phyloP scores from a whole-genome alignment of 2,113 vertebrate genomes.

The Orcinus orca region DNA sequence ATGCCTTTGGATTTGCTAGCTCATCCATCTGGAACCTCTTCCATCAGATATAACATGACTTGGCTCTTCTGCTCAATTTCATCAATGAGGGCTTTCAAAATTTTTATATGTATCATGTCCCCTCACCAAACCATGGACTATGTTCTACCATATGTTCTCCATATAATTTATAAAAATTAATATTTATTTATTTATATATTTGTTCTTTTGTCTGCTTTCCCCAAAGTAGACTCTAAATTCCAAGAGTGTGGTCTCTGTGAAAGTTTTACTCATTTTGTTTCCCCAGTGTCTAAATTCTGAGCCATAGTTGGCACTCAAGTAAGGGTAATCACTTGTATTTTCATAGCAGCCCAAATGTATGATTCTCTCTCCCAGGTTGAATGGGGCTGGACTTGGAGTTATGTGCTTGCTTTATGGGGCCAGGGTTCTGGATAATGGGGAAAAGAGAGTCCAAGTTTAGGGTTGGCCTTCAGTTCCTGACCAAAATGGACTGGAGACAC shows the following conservation, averaged over 20 bases:
- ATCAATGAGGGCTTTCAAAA: background rate
- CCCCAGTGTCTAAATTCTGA: background rate
- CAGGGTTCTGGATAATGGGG: background rate
- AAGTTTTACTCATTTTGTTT: background rate
- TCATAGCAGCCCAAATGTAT: background rate
- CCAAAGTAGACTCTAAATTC: background rate
- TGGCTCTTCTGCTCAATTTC: background rate
- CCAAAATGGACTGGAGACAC: background rate
- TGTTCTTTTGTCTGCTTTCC: background rate
- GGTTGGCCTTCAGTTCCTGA: background rate
- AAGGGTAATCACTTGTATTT: background rate
- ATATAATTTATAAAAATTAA: background rate
- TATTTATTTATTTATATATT: background rate
- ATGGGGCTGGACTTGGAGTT: background rate
- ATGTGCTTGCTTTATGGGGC: background rate
- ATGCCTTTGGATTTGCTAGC: background rate
- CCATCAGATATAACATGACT: background rate
- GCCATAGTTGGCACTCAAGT: fast-evolving
- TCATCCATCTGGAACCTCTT: background rate
- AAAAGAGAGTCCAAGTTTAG: background rate
- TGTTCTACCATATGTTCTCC: background rate
- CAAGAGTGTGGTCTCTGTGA: background rate
- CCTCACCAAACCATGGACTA: background rate
- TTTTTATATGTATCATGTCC: background rate
- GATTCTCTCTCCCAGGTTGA: background rate